These are phyloP conservation scores for Melanchra persicariae DNA, from an alignment of 2,888 invertebrate genomes.

Conservation along the genomic window DNA sequence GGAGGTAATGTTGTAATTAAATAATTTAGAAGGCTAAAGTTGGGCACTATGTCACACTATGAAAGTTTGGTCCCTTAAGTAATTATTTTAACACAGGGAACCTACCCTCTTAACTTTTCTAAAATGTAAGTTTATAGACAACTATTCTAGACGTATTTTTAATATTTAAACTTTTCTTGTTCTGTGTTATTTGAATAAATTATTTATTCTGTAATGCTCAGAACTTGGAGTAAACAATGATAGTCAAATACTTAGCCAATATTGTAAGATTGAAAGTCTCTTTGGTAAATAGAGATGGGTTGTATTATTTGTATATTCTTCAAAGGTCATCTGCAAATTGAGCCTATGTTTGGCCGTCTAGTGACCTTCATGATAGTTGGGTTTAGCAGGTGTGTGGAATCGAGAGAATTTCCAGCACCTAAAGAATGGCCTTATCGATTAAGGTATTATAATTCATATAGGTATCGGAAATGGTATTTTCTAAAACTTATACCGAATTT, in stretches of 20 bases:
- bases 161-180: neutral
- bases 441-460: no score
- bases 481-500: neutral
- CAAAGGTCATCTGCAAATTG: conserved; percentile 8
- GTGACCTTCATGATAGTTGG: neutral
- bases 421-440: neutral
- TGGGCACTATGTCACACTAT: conserved; percentile 4
- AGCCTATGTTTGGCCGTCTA: neutral
- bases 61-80: conserved; percentile 22
- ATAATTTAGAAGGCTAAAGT: conserved; percentile 17
- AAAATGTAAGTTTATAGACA: conserved; percentile 7
- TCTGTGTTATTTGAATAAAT: neutral
- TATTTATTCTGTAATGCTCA: neutral
- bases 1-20: conserved; percentile 5
- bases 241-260: neutral
- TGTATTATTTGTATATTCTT: conserved; percentile 15
- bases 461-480: neutral
- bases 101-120: neutral
- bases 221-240: neutral
- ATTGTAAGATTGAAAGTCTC: no score
- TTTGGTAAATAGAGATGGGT: conserved; percentile 3
- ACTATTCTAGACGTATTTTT: neutral
- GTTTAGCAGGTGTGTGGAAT: neutral
- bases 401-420: neutral
- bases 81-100: neutral